A percentile compares a stretch with the other conserved stretches of the same genome.
Evolutionary conservation across 2,113 vertebrate species (phyloP).

Genomic region (Antigone vipio): DNA sequence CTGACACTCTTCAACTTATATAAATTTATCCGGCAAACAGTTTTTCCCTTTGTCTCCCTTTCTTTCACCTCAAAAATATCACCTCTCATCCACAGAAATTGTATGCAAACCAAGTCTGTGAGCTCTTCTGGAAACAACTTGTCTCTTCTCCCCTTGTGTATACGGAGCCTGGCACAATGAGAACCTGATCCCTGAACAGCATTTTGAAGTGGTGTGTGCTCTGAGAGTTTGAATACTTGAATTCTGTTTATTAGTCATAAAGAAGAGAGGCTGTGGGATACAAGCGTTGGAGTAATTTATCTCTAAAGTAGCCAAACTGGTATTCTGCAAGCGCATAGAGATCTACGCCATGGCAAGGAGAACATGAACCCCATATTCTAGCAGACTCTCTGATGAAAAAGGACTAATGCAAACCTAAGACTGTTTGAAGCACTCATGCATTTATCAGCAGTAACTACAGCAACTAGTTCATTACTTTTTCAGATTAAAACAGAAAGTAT

Average conservation of each 20-base stretch:
- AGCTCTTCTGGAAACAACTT: not conserved
- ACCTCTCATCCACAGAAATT: not conserved
- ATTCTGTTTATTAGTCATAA: not conserved
- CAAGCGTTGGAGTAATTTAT: not conserved
- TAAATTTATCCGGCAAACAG: not conserved
- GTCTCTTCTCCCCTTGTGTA: not conserved
- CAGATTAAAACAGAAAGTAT: not conserved
- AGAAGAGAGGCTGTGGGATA: not conserved
- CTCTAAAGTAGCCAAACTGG: not conserved
- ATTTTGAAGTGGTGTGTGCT: not conserved
- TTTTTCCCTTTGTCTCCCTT: not conserved
- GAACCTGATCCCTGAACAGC: not conserved
- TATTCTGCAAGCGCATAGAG: not conserved
- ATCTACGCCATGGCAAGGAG: not conserved
- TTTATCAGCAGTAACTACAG: not conserved
- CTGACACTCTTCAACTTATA: not conserved
- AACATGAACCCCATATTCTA: not conserved
- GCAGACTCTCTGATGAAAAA: not conserved
- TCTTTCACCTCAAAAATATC: not conserved
- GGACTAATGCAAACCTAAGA: not conserved
- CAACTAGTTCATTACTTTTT: not conserved
- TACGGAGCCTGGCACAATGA: not conserved
- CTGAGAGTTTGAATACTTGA: not conserved
- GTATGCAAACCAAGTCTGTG: not conserved
- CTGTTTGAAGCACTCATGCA: accelerated